A percentile compares a stretch with the other conserved stretches of the same genome.
phyloP scores from a whole-genome alignment of 2,113 vertebrate genomes.

The Rhadina sibilatrix region DNA sequence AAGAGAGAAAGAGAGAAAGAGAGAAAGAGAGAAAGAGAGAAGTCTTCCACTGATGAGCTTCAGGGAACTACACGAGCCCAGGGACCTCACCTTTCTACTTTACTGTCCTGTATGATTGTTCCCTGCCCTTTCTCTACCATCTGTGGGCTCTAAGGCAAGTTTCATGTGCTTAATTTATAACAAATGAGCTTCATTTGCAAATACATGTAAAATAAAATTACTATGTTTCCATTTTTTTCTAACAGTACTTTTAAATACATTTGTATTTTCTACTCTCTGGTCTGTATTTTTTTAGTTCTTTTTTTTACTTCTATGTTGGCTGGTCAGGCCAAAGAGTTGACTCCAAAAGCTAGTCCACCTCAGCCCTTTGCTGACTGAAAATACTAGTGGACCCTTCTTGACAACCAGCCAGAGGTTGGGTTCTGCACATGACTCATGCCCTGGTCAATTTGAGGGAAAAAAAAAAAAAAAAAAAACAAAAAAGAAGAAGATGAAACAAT shows the following conservation, averaged over 20 bases:
- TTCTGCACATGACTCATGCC: background rate
- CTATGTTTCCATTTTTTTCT: background rate
- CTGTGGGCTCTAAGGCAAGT: background rate
- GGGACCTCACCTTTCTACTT: background rate
- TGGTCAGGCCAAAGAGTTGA: background rate
- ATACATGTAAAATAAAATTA: background rate
- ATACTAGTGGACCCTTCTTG: background rate
- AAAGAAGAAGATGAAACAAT: no score
- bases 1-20: rapidly evolving
- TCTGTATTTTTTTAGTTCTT: rapidly evolving
- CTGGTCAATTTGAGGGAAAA: background rate
- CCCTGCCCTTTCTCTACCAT: background rate
- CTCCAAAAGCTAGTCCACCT: background rate
- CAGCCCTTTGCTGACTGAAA: background rate
- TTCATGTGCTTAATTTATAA: background rate
- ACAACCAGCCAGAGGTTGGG: rapidly evolving
- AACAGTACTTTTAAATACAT: background rate
- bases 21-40: no score
- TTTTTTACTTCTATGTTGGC: background rate
- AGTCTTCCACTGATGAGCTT: background rate
- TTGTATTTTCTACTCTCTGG: background rate
- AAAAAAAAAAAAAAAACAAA: background rate
- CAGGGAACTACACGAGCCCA: background rate
- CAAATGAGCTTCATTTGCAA: background rate
- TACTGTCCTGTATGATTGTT: background rate